Conservation (phyloP, 1,140 invertebrate genomes). For the Nephila pilipes region DNA sequence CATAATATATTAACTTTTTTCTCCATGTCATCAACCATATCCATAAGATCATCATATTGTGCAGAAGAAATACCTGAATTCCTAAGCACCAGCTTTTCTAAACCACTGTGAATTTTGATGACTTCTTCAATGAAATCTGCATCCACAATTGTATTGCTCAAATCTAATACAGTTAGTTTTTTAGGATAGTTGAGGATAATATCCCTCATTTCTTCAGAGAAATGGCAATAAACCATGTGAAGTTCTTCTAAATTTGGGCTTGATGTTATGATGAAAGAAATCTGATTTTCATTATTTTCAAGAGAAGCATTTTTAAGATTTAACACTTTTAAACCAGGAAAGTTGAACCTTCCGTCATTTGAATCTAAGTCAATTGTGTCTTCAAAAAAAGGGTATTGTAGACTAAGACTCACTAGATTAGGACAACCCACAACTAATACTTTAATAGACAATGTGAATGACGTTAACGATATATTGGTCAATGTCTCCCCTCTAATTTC, state of each 20-base stretch:
- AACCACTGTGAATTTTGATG: slow-evolving; percentile 10
- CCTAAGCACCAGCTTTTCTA: slow-evolving; percentile 9
- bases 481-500: slow-evolving; percentile 38
- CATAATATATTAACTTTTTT: slow-evolving; percentile 48
- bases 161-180: slow-evolving; percentile 51
- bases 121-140: slow-evolving; percentile 41
- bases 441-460: slow-evolving; percentile 43
- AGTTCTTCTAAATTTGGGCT: slow-evolving; percentile 65
- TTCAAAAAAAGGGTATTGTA: slow-evolving; percentile 52
- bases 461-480: slow-evolving; percentile 4
- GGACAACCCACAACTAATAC: slow-evolving; percentile 42
- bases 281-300: background rate
- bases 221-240: slow-evolving; percentile 34
- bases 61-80: slow-evolving; percentile 59
- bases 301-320: slow-evolving; percentile 39
- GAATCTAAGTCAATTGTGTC: background rate
- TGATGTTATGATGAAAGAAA: slow-evolving; percentile 44
- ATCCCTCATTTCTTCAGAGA: slow-evolving; percentile 40
- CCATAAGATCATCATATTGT: slow-evolving; percentile 73
- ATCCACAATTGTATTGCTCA: slow-evolving; percentile 62
- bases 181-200: slow-evolving; percentile 53
- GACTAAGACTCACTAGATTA: slow-evolving; percentile 30
- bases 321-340: slow-evolving; percentile 45
- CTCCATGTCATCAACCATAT: slow-evolving; percentile 63
- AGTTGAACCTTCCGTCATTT: background rate